Evolutionary conservation across 2,113 vertebrate genomes (phyloP), one percentile per base, ranked within the genome.

Genomic region (Actenoides lindsayi): DNA sequence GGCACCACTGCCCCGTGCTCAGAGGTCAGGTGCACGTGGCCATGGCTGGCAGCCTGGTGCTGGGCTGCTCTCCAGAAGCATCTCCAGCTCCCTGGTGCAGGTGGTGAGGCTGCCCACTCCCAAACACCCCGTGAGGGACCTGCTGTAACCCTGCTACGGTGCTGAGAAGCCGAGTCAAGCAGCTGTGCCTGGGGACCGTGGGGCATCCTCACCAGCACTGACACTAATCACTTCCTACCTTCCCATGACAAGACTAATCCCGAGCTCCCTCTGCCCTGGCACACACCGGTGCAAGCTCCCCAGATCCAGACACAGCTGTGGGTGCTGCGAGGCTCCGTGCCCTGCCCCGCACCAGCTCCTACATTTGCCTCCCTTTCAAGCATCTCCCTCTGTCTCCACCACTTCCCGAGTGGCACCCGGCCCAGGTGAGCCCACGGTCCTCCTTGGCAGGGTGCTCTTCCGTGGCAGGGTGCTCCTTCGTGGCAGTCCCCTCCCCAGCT

Each of bases 341-440:
- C 28, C 60, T 27, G 39, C 54, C 27, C 62, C 18, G 3, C 4
- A 0, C 18, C 7, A 0, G 33, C 42, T 75, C 24, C 33, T 19
- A 13, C 35, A 0, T 18, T 69, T 51, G 6, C n/a, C 69, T 33
- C 64, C 33, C 21, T 5, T 27, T 51, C 1, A 2, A 28, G 15
- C 50, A 33, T 6, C 57, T 33, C 48, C 35, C 54, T 27, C 16
- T 35, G 9, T n/a, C 53, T n/a, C 42, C 60, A 5, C 16, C 50
- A 16, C 35, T 37, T 39, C 37, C 33, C 19, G 9, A n/a, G 27
- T 53, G 23, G 44, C 13, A 15, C 2, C 44, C 68, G 35, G 21
- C 44, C 33, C 2, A 0, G 2, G 39, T 10, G 5, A 64, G 9
- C 39, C 48, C 5, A 0, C 1, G 13, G 18, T n/a, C 27, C 51